Conservation (phyloP, 2,888 invertebrate genomes). For the Andrena camellia region DNA sequence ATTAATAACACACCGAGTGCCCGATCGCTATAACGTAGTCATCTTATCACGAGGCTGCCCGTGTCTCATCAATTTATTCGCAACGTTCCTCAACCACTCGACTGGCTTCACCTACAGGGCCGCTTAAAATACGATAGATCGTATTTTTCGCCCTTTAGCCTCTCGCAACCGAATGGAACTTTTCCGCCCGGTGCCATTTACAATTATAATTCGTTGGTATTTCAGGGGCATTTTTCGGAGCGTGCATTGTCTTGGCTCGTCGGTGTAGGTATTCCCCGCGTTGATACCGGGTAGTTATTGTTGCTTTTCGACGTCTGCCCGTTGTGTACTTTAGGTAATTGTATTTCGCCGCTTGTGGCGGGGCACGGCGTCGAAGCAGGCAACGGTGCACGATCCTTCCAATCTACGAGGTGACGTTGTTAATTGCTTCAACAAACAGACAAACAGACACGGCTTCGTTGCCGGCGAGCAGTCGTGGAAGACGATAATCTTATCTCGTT, state of each 20-base stretch:
- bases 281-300: conserved; percentile 36
- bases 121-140: conserved; percentile 75
- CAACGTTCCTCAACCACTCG: conserved; percentile 74
- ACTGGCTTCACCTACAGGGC: conserved; percentile 76
- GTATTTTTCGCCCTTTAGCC: conserved; percentile 63
- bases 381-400: conserved; percentile 72
- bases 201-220: conserved; percentile 17
- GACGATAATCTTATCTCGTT: conserved; percentile 52
- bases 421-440: conserved; percentile 79
- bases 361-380: conserved; percentile 68
- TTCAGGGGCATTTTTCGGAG: conserved; percentile 9
- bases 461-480: conserved; percentile 45
- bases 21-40: conserved; percentile 76
- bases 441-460: conserved; percentile 76
- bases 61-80: conserved; percentile 79
- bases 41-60: conserved; percentile 76
- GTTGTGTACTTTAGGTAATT: conserved; percentile 74
- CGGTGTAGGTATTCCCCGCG: background rate
- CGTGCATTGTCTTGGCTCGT: background rate
- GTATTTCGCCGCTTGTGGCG: conserved; percentile 74
- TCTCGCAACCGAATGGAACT: background rate
- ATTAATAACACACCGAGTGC: conserved; percentile 78
- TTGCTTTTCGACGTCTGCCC: conserved; percentile 45
- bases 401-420: conserved; percentile 69
- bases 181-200: conserved; percentile 10